Base-by-base conservation (phyloP, 2,113 vertebrate species). In the Rana temporaria region DNA sequence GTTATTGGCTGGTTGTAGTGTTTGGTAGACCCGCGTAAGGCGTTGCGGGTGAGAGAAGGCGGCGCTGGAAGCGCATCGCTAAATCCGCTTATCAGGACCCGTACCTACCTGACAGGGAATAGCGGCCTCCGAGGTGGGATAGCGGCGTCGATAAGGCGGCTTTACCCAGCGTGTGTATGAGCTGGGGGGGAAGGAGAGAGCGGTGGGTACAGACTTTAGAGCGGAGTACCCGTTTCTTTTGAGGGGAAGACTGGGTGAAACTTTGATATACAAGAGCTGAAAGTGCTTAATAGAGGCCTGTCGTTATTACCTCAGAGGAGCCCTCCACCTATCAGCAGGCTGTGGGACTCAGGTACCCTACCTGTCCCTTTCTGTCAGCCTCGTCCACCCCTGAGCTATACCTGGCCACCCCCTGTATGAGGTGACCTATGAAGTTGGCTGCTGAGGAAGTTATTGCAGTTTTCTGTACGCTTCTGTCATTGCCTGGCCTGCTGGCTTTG, bases 11-110 rank as follows among this genome's bases (percentile, higher is more conserved):
- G 30, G 24, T 26, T 0, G 34, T 34, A 74, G 17, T 0, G 68
- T 79, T 85, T 75, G 85, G 87, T 83, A 84, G 80, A 52, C 56
- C 48, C 11, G 77, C 78, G 4, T 24, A 65, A 57, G 20, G 64
- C 19, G 87, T 71, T 85, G 85, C 86, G 86, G 89, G 85, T 86
- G 77, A 38, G 12, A 76, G 56, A 38, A 86, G 81, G 52, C 74
- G 78, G 78, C 9, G 78, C 30, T 48, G 30, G 18, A 19, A 34
- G 18, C 16, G 55, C 34, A 62, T 63, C 67, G 26, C 24, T 59
- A 69, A 80, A 80, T 70, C 78, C 67, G 32, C 34, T 80, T 79
- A 79, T 60, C 69, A 62, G 22, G 63, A 66, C 26, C 48, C 1
- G 20, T 19, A 63, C 73, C 68, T 84, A 67, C 66, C 66, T 24